Evolutionary conservation across 2,797 vertebrate genomes (phyloP).

Genomic region (Malacoraja senta): DNA sequence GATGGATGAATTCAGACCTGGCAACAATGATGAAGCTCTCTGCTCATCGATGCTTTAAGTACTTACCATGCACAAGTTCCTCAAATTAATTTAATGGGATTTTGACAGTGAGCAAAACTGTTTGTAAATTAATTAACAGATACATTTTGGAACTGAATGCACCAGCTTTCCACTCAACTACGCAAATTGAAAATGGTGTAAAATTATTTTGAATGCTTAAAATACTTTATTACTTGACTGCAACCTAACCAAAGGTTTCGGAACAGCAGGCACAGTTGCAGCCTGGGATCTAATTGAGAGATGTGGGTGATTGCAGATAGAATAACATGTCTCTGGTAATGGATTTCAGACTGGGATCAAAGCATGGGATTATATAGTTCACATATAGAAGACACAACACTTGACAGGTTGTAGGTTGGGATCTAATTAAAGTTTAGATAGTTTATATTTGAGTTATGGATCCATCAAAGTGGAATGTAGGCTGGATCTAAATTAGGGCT

Average conservation of each 20-base stretch:
- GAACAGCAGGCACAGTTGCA: background rate
- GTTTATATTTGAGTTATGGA: background rate
- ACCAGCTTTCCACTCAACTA: background rate
- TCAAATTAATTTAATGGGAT: conserved; percentile 30
- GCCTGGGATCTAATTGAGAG: background rate
- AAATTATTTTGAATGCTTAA: background rate
- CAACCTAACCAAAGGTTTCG: too few species aligned
- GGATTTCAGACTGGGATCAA: background rate
- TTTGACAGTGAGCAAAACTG: conserved; percentile 11
- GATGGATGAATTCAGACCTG: conserved; percentile 24
- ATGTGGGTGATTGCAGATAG: background rate
- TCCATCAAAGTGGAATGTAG: background rate
- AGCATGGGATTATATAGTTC: background rate
- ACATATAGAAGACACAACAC: too few species aligned
- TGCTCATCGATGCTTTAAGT: conserved; percentile 28
- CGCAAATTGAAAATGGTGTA: background rate
- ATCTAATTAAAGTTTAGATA: background rate
- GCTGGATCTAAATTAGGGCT: background rate
- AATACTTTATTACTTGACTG: background rate
- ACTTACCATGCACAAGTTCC: conserved; percentile 14
- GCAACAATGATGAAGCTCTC: conserved; percentile 28
- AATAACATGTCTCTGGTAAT: background rate
- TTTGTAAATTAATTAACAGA: conserved; percentile 20
- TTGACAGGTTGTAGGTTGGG: background rate
- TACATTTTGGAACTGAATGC: background rate